Evolutionary conservation across 64 coral and sea anemone species (phyloP), one percentile per base, ranked within the genome.

Genomic region (Dendrophyllia cribrosa): DNA sequence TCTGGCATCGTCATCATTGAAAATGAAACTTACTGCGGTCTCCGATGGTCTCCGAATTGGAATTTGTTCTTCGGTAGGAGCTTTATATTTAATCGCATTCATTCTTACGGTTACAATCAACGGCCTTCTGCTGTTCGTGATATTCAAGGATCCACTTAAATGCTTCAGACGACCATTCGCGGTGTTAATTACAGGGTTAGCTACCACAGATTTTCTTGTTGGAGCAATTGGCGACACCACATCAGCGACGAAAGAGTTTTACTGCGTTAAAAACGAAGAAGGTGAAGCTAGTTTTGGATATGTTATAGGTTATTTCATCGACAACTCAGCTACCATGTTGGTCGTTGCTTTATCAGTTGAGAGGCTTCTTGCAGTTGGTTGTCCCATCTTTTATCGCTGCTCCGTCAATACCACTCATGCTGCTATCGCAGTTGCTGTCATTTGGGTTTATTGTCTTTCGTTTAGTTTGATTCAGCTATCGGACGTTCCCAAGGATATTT

Each of bases 71-170:
- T n/a, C 72, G n/a, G 46, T 75, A 19, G 72, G 45, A 17, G 44
- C 46, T n/a, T 46, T 75, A 8, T 75, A 49, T 50, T 9, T 51
- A 48, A 4, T 20, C 16, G 72, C 72, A 17, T 75, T 44, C 16
- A 20, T 75, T 75, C 17, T 75, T 19, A 75, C 72, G 6, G 11
- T 75, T 2, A 20, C 14, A n/a, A 50, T 50, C 0, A 92, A 92
- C 34, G 70, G 90, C 7, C 66, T 86, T 24, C 62, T 92, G 15
- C 55, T 92, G 5, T 92, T 76, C 66, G 90, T 92, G n/a, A 64
- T 91, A 17, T 91, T 61, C 24, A 91, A 83, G 26, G 89, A 91
- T 83, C 89, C 89, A 0, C 48, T 91, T 1, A 83, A 83, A 22
- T 59, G 89, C 48, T 83, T 91, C 20, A 74, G 23, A 4, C 79